A percentile compares a stretch with the other conserved stretches of the same genome.
phyloP scores from a whole-genome alignment of 2,113 vertebrate genomes.

The Psittacara wagleri region DNA sequence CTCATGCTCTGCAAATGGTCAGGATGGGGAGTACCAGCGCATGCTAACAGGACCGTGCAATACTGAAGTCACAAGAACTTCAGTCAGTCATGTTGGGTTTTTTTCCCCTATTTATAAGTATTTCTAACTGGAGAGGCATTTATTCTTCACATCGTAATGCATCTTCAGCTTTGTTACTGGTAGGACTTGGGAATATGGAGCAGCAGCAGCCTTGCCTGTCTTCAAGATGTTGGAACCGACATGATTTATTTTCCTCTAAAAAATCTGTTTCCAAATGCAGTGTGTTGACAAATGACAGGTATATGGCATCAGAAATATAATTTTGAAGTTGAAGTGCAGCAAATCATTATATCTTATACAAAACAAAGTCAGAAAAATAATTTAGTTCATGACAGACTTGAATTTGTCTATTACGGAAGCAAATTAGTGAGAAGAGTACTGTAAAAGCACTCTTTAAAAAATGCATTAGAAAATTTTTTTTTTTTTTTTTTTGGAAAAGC shows the following conservation, averaged over 20 bases:
- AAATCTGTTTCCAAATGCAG: not conserved
- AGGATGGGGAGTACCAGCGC: not conserved
- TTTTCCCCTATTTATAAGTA: fast-evolving
- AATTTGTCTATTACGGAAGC: not conserved
- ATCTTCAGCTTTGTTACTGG: not conserved
- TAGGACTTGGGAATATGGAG: not conserved
- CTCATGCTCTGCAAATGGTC: not conserved
- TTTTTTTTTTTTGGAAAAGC: not conserved
- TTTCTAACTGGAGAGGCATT: not conserved
- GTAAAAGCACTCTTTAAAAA: not conserved
- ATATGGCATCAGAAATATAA: not conserved
- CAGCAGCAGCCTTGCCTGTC: not conserved
- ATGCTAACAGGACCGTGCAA: not conserved
- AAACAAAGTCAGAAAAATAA: not conserved
- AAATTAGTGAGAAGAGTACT: not conserved
- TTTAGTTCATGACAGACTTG: not conserved
- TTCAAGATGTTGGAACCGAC: not conserved
- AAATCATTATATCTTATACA: not conserved
- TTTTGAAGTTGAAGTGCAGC: not conserved
- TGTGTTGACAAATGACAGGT: not conserved
- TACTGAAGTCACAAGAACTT: not conserved
- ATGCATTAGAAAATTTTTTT: not conserved
- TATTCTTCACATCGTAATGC: not conserved
- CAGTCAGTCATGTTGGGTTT: not conserved
- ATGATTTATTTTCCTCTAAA: not conserved